phyloP scores from a whole-genome alignment of 2,113 vertebrate species.

The Rattus norvegicus region GRCr8 NC_086023.1:122090501-122091000 shows the following conservation, averaged over 20 bases:
- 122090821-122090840: conserved; percentile 64
- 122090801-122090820: conserved; percentile 63
- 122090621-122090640: conserved; percentile 1
- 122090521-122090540: too few relatives aligned
- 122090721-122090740: conserved; percentile 39
- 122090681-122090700: conserved; percentile 50
- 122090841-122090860: conserved; percentile 41
- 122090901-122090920: conserved; percentile 50
- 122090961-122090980: neutral
- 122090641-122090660: neutral
- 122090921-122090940: neutral
- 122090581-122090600: too few relatives aligned
- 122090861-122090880: conserved; percentile 71
- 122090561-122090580: too few relatives aligned
- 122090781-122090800: conserved; percentile 54
- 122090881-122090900: conserved; percentile 48
- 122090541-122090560: too few relatives aligned
- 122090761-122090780: neutral
- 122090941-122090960: too few relatives aligned
- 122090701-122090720: conserved; percentile 37
- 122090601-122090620: too few relatives aligned
- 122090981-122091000: conserved; percentile 1
- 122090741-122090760: neutral
- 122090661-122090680: neutral
- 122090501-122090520: conserved; percentile 25